Conservation (phyloP, 2,113 vertebrate genomes). For the Myiopsitta monachus region DNA sequence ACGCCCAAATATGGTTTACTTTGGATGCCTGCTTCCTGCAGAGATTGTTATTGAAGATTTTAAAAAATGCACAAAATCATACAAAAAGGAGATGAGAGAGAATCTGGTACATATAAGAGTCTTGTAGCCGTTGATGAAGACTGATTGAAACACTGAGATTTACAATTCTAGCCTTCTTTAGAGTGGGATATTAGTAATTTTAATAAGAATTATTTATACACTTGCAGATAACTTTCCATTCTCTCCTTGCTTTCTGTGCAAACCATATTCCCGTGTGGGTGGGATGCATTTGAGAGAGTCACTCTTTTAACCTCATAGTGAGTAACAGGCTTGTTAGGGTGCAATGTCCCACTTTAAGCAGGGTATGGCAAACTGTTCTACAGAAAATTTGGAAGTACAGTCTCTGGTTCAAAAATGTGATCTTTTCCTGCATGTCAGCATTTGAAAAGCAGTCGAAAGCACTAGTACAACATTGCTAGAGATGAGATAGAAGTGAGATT, state of each 20-base stretch:
- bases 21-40: not conserved
- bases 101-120: not conserved
- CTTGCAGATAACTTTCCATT: not conserved
- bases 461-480: not conserved
- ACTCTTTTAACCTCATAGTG: not conserved
- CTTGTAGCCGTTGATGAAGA: not conserved
- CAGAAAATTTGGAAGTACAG: not conserved
- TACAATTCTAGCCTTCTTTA: not conserved
- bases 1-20: not conserved
- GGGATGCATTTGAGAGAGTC: not conserved
- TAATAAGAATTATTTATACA: not conserved
- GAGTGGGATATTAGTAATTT: not conserved
- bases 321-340: rapidly evolving
- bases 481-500: not conserved
- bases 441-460: not conserved
- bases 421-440: not conserved
- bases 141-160: not conserved
- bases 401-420: not conserved
- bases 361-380: not conserved
- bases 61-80: not conserved
- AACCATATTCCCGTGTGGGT: not conserved
- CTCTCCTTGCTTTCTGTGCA: not conserved
- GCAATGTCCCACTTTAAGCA: not conserved
- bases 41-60: not conserved
- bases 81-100: not conserved